Conservation (phyloP, 2,888 invertebrate species). For the Drosophila sordidula region DNA sequence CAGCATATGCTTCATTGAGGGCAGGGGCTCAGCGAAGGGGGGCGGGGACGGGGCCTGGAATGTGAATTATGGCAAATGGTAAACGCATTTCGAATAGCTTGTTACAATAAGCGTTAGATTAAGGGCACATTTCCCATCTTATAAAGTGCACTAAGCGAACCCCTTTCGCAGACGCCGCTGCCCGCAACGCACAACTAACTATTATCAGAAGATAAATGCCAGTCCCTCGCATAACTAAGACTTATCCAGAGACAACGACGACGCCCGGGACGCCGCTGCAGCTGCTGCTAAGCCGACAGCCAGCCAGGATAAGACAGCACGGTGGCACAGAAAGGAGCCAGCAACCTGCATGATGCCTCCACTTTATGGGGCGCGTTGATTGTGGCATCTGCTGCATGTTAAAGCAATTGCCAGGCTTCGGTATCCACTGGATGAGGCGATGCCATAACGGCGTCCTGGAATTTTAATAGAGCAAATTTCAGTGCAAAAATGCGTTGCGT, state of each 20-base stretch:
- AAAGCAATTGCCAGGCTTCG: slow-evolving; percentile 17
- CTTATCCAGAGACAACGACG: slow-evolving; percentile 54
- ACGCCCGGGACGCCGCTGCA: slow-evolving; percentile 34
- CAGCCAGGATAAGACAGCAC: slow-evolving; percentile 34
- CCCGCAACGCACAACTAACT: slow-evolving; percentile 64
- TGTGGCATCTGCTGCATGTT: slow-evolving; percentile 62
- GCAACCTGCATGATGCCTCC: slow-evolving; percentile 64
- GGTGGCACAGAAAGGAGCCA: slow-evolving; percentile 16
- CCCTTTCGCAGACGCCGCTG: slow-evolving; percentile 34
- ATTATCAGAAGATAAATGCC: slow-evolving; percentile 78
- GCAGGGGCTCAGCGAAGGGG: slow-evolving; percentile 26
- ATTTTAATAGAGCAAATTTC: slow-evolving; percentile 81
- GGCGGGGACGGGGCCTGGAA: background rate
- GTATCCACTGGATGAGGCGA: slow-evolving; percentile 8
- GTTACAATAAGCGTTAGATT: slow-evolving; percentile 8
- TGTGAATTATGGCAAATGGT: background rate
- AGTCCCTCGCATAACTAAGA: slow-evolving; percentile 71
- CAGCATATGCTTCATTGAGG: slow-evolving; percentile 51
- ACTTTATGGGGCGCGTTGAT: slow-evolving; percentile 43
- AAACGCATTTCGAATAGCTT: background rate
- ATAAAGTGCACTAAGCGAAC: background rate
- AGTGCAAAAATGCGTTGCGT: slow-evolving; percentile 62
- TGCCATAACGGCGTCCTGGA: slow-evolving; percentile 65
- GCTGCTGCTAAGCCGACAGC: slow-evolving; percentile 68
- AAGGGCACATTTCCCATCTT: too few relatives aligned